Evolutionary conservation across 37 sponge, comb jelly and placozoan genomes (phyloP).

Genomic region (Axinella damicornis): DNA sequence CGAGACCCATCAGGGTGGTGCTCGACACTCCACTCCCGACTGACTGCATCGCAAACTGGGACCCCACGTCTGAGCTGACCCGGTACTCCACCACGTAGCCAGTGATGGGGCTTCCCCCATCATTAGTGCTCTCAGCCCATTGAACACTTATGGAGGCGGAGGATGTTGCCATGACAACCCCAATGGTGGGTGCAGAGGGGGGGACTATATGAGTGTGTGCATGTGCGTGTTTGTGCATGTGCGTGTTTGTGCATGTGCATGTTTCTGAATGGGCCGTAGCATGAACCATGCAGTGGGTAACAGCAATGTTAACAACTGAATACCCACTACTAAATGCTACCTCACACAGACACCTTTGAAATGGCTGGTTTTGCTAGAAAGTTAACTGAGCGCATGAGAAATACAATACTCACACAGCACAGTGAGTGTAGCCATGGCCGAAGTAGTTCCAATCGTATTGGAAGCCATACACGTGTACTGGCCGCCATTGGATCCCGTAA

Average conservation of each 20-base stretch:
- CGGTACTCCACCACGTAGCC: constrained; percentile 67
- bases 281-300: no score
- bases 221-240: no score
- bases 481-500: constrained; percentile 27
- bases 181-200: constrained; percentile 59
- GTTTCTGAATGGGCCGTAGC: no score
- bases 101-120: constrained; percentile 74
- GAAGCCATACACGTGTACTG: constrained; percentile 65
- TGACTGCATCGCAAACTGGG: background rate
- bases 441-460: constrained; percentile 49
- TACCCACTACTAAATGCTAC: no score
- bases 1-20: constrained; percentile 16
- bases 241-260: no score
- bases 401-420: constrained; percentile 63
- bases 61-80: background rate
- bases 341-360: no score
- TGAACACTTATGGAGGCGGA: constrained; percentile 39
- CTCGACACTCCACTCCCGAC: background rate
- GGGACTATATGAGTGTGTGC: constrained; percentile 46
- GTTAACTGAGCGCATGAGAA: background rate
- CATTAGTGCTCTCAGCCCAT: constrained; percentile 51
- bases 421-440: constrained; percentile 47
- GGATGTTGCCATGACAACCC: constrained; percentile 3
- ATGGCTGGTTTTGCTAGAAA: no score
- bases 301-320: no score